Percentiles rank a stretch among this genome's conserved stretches.
phyloP scores from a whole-genome alignment of 1,140 invertebrate genomes.

The Brachionus rubens region DNA sequence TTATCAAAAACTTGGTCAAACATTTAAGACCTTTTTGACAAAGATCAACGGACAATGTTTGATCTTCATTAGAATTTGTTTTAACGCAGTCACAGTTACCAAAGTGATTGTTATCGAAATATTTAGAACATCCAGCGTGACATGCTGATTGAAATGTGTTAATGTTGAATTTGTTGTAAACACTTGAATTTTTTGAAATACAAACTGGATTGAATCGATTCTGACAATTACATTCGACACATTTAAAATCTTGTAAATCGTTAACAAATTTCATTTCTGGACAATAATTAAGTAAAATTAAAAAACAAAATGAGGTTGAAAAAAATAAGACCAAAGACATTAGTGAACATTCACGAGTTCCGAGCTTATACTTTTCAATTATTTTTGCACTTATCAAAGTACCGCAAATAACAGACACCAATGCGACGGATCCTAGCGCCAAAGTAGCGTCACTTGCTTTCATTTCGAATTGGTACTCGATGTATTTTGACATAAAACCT shows the following conservation, averaged over 20 bases:
- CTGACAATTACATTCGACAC: not conserved
- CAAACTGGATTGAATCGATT: slow-evolving; percentile 8
- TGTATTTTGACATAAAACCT: slow-evolving; percentile 15
- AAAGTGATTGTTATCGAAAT: not conserved
- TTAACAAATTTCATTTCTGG: slow-evolving; percentile 15
- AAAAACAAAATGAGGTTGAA: slow-evolving; percentile 11
- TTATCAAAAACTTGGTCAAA: not conserved
- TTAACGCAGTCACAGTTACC: not conserved
- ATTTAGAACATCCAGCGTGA: not conserved
- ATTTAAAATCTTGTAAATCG: not conserved
- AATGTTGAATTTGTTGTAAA: not conserved
- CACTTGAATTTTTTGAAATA: not conserved
- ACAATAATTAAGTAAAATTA: not conserved
- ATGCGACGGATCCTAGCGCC: not conserved
- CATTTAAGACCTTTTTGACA: not conserved
- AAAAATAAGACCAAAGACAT: not conserved
- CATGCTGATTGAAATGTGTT: slow-evolving; percentile 5
- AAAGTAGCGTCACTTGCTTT: not conserved
- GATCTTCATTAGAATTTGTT: not conserved
- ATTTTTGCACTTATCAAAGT: not conserved
- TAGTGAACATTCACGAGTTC: not conserved
- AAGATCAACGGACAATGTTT: not conserved
- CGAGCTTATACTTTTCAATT: not conserved
- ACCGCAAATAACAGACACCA: slow-evolving; percentile 16
- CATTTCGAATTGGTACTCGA: slow-evolving; percentile 31